These are phyloP conservation scores for Adela reaumurella DNA, from an alignment of 2,888 invertebrate genomes.

Conservation along the genomic window DNA sequence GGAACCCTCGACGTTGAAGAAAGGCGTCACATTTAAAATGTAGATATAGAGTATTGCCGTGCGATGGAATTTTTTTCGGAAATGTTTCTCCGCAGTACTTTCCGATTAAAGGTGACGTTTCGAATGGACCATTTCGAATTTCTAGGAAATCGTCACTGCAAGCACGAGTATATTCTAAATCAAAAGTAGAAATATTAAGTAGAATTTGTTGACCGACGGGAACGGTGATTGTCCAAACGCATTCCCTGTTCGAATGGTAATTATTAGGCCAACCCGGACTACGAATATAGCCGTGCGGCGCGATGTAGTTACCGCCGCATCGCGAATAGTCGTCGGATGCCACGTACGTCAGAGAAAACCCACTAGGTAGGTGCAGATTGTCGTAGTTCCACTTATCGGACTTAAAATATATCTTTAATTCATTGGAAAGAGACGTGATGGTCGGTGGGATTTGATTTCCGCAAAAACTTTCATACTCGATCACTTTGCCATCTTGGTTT, in stretches of 20 bases:
- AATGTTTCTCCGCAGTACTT: slow-evolving; percentile 70
- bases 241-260: slow-evolving; percentile 69
- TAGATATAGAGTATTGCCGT: slow-evolving; percentile 70
- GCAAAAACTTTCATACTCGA: slow-evolving; percentile 64
- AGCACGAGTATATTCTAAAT: slow-evolving; percentile 49
- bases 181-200: slow-evolving; percentile 54
- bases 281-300: slow-evolving; percentile 63
- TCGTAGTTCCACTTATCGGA: slow-evolving; percentile 48
- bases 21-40: slow-evolving; percentile 74
- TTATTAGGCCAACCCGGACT: slow-evolving; percentile 75
- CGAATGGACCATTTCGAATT: slow-evolving; percentile 72
- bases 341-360: slow-evolving; percentile 72
- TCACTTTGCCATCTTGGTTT: slow-evolving; percentile 34
- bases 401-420: slow-evolving; percentile 65
- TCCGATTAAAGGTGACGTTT: slow-evolving; percentile 71
- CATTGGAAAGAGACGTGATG: slow-evolving; percentile 63
- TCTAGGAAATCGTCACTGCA: slow-evolving; percentile 14
- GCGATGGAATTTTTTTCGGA: slow-evolving; percentile 66
- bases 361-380: too few species aligned
- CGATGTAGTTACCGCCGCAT: slow-evolving; percentile 72
- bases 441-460: slow-evolving; percentile 63
- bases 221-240: slow-evolving; percentile 76
- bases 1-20: slow-evolving; percentile 64
- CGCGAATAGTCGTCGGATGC: slow-evolving; percentile 33
- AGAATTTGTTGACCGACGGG: slow-evolving; percentile 68